Percentiles rank a stretch among this genome's conserved stretches.
Conservation (phyloP, 2,797 vertebrate species). For the Lerista edwardsae region DNA sequence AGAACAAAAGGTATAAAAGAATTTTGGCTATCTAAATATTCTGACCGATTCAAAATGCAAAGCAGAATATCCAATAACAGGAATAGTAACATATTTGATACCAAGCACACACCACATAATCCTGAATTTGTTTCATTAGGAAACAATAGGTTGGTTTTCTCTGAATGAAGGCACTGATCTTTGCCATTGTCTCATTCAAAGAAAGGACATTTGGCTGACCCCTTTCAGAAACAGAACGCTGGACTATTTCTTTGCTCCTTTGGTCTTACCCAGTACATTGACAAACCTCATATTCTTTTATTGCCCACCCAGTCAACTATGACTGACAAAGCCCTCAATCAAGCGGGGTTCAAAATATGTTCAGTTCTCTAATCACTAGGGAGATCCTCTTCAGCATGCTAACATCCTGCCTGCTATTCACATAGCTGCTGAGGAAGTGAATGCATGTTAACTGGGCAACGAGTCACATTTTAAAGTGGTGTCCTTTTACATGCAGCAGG, state of each 20-base stretch:
- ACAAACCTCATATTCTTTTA: not conserved
- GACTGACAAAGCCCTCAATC: not conserved
- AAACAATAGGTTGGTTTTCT: not conserved
- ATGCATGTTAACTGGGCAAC: no score
- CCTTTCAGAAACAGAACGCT: not conserved
- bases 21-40: conserved; percentile 6
- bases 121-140: no score
- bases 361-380: not conserved
- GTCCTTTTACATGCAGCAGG: no score
- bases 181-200: not conserved
- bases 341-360: not conserved
- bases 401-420: no score
- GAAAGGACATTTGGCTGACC: not conserved
- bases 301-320: not conserved
- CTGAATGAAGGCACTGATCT: conserved; percentile 8
- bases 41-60: conserved; percentile 2
- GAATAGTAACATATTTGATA: not conserved
- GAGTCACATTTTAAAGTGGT: no score
- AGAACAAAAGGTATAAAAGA: conserved; percentile 19
- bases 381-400: not conserved
- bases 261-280: no score
- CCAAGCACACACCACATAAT: not conserved
- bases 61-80: conserved; percentile 4
- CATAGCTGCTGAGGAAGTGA: no score
- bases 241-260: no score